Evolutionary conservation across 2,888 invertebrate species (phyloP).

Genomic region (Serrognathus titanus): DNA sequence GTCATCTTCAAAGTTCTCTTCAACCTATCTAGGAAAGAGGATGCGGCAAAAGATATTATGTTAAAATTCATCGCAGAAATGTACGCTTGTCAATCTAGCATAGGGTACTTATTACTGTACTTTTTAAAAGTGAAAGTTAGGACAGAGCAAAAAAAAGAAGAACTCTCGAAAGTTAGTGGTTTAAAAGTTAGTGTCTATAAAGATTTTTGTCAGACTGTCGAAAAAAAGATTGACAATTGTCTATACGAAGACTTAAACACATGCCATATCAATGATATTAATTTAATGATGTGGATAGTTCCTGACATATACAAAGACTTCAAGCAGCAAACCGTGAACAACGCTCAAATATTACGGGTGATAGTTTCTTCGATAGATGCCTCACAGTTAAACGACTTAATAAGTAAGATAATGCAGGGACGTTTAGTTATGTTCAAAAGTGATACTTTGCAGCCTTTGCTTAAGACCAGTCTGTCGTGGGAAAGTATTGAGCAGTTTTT

Average conservation of each 20-base stretch:
- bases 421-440: slow-evolving; percentile 78
- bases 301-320: slow-evolving; percentile 92
- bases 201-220: slow-evolving; percentile 77
- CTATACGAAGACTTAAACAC: slow-evolving; percentile 80
- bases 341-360: slow-evolving; percentile 81
- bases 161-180: slow-evolving; percentile 51
- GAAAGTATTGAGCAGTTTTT: slow-evolving; percentile 97
- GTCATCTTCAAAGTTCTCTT: slow-evolving; percentile 82
- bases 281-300: slow-evolving; percentile 86
- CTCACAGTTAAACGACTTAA: slow-evolving; percentile 82
- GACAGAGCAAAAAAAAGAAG: slow-evolving; percentile 53
- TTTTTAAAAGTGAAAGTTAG: slow-evolving; percentile 77
- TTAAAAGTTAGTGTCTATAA: slow-evolving; percentile 85
- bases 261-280: slow-evolving; percentile 85
- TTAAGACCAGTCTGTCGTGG: slow-evolving; percentile 86
- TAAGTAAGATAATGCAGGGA: slow-evolving; percentile 88
- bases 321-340: slow-evolving; percentile 81
- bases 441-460: slow-evolving; percentile 69
- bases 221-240: slow-evolving; percentile 69
- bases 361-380: slow-evolving; percentile 90
- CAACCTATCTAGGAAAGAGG: slow-evolving; percentile 65
- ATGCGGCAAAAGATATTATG: slow-evolving; percentile 73
- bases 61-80: slow-evolving; percentile 75
- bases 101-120: slow-evolving; percentile 85
- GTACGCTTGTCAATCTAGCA: slow-evolving; percentile 65